These are phyloP conservation scores for Premnoplex brunnescens DNA, from an alignment of 2,797 vertebrate species.

Conservation along the genomic window DNA sequence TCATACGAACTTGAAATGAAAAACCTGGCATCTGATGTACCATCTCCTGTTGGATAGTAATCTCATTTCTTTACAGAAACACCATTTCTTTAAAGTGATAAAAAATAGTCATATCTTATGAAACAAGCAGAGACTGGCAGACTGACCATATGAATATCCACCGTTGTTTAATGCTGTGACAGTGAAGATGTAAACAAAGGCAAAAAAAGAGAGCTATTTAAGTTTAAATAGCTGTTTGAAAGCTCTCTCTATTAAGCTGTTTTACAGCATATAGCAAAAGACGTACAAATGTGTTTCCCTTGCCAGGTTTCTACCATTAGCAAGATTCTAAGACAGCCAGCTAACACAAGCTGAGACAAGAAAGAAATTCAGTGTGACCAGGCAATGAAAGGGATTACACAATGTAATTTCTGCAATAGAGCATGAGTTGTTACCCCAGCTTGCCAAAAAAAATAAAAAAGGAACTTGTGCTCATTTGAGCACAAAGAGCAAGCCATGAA, in stretches of 20 bases:
- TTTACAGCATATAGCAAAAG: neutral
- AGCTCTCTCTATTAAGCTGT: neutral
- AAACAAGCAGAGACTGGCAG: neutral
- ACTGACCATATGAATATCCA: neutral
- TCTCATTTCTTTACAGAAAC: neutral
- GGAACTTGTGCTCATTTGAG: neutral
- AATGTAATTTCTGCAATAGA: neutral
- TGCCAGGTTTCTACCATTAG: neutral
- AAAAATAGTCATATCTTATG: neutral
- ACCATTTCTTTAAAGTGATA: neutral
- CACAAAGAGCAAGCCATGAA: neutral
- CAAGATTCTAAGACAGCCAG: neutral
- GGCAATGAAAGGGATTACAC: neutral
- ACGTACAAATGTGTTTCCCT: neutral
- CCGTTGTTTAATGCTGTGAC: neutral
- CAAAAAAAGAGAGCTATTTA: neutral
- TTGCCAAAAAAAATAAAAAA: neutral
- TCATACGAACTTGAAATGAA: neutral
- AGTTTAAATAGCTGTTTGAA: neutral
- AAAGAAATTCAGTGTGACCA: neutral
- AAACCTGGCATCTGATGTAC: neutral
- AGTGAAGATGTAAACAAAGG: neutral
- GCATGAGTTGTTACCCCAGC: neutral
- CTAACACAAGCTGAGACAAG: neutral
- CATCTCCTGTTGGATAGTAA: neutral